Evolutionary conservation across 1,140 invertebrate species (phyloP), one percentile per base, ranked within the genome.

Genomic region (Ctenoplectra terminalis): DNA sequence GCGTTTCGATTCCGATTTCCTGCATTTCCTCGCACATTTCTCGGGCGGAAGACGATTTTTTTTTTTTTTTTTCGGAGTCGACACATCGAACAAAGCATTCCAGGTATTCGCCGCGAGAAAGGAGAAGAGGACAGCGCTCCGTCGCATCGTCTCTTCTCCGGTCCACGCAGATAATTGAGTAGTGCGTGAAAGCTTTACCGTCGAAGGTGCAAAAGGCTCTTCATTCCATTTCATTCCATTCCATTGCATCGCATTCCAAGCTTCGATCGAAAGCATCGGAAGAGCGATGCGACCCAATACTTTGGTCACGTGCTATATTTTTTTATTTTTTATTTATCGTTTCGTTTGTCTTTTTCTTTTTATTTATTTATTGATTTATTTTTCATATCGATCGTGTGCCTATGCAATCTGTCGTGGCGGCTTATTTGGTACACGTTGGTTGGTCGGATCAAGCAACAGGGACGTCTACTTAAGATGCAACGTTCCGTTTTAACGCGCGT

Each of bases 191-290:
- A 87, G 85, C 86, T 77, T 84, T 69, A 83, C 81, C 66, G 75
- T 74, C 79, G 73, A 88, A 79, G 73, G 86, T 87, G 87, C 83
- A 88, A 88, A 66, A 61, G n/a, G n/a, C 54, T 83, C 83, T 79
- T 77, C 82, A 78, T 87, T 84, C 61, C 86, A 76, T 87, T 84
- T 71, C 85, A 84, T 81, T 72, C 75, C 74, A 84, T 81, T 78
- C 48, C 81, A 77, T 73, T 64, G 66, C 85, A 87, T 83, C 85
- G 73, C 86, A 87, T 87, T 87, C 85, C 85, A 87, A 87, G 86
- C 86, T 87, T 52, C 72, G 76, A 86, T 87, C 73, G 73, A 82
- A 77, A 77, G 77, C 76, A 63, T 50, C 54, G 56, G 60, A 67
- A 76, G 17, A 70, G 46, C 67, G 67, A 77, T 56, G 67, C 63